Evolutionary conservation across 2,113 vertebrate species (phyloP).

Genomic region (Myxocyprinus asiaticus): DNA sequence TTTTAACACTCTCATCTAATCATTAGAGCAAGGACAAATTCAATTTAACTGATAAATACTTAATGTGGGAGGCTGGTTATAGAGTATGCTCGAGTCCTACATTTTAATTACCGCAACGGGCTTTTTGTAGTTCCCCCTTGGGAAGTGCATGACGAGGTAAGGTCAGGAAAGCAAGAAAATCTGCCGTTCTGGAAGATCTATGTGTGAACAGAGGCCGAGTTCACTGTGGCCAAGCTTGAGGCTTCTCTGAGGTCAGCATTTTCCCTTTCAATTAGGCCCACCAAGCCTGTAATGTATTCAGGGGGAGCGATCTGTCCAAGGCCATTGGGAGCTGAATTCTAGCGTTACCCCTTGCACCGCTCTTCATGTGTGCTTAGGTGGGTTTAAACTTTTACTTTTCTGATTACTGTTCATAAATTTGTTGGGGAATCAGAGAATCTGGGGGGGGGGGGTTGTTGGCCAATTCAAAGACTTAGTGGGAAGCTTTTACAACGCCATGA

Average conservation of each 20-base stretch:
- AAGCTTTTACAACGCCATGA: no score
- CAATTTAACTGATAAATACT: constrained; percentile 32
- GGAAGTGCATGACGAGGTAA: background rate
- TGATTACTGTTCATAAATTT: no score
- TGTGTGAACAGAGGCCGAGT: background rate
- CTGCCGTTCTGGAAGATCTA: no score
- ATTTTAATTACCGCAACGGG: constrained; percentile 42
- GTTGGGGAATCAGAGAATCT: no score
- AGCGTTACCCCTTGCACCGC: background rate
- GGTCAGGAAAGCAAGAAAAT: background rate
- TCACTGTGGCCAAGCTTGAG: constrained; percentile 8
- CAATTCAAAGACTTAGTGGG: no score
- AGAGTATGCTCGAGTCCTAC: constrained; percentile 10
- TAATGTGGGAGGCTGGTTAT: constrained; percentile 10
- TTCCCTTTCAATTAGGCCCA: constrained; percentile 45
- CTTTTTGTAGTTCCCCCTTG: constrained; percentile 19
- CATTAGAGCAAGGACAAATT: constrained; percentile 48
- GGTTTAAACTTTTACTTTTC: no score
- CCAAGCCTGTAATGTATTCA: constrained; percentile 38
- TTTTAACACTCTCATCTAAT: constrained; percentile 8
- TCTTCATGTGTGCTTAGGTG: no score
- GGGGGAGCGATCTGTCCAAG: background rate
- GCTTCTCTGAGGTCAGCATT: constrained; percentile 23
- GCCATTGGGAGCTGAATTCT: background rate
- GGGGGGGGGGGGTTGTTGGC: no score